These are phyloP conservation scores for Camponotus floridanus DNA, from an alignment of 1,140 invertebrate species.

Conservation along the genomic window DNA sequence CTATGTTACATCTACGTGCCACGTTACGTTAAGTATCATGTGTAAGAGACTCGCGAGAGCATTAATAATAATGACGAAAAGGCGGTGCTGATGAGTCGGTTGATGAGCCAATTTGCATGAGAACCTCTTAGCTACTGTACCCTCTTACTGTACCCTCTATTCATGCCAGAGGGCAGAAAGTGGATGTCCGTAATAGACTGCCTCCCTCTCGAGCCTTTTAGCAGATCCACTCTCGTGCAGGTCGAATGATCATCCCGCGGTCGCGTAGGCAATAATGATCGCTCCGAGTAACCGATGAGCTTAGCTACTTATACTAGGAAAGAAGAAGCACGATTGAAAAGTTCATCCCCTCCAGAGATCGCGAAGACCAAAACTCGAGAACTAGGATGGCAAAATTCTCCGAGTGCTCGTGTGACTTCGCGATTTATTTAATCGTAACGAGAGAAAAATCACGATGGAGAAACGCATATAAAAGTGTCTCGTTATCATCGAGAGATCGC, in stretches of 20 bases:
- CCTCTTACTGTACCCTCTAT: slow-evolving; percentile 52
- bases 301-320: no score
- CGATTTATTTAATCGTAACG: not conserved
- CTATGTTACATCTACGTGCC: slow-evolving; percentile 7
- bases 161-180: slow-evolving; percentile 29
- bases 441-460: not conserved
- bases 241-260: not conserved
- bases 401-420: not conserved
- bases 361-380: not conserved
- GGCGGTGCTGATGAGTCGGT: slow-evolving; percentile 65
- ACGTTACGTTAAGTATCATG: not conserved
- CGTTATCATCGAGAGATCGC: slow-evolving; percentile 1
- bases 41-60: slow-evolving; percentile 37
- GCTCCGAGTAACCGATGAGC: no score
- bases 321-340: not conserved
- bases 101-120: slow-evolving; percentile 64
- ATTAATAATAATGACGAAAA: slow-evolving; percentile 69
- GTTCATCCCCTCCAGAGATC: not conserved
- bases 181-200: slow-evolving; percentile 36
- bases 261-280: slow-evolving; percentile 16
- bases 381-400: not conserved
- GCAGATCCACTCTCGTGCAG: slow-evolving; percentile 30
- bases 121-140: slow-evolving; percentile 57
- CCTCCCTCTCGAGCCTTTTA: slow-evolving; percentile 17
- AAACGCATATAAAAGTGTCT: not conserved